Percentiles rank a stretch among this genome's conserved stretches.
phyloP scores from a whole-genome alignment of 2,113 vertebrate genomes.

The Prinia subflava region DNA sequence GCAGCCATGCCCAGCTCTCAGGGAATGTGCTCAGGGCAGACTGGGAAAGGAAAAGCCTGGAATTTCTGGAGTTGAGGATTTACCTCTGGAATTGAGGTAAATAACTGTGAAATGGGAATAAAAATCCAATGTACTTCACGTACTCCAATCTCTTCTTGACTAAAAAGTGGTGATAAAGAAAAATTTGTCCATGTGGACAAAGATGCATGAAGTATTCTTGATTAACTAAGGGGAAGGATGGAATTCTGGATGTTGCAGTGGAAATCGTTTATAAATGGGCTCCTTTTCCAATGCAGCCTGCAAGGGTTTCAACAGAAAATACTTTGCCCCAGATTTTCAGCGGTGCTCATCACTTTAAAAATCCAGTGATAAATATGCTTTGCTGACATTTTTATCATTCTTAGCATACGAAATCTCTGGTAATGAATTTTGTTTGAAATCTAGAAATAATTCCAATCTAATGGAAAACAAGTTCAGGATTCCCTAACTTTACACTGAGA shows the following conservation, averaged over 20 bases:
- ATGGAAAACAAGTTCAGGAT: not conserved
- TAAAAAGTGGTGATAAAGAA: not conserved
- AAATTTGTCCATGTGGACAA: not conserved
- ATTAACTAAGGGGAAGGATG: not conserved
- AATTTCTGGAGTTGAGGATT: not conserved
- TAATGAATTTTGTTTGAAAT: not conserved
- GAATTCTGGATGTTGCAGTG: not conserved
- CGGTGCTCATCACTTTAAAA: not conserved
- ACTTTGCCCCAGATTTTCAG: not conserved
- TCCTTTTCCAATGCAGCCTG: not conserved
- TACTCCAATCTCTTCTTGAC: not conserved
- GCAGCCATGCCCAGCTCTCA: not conserved
- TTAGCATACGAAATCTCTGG: not conserved
- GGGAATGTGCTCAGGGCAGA: not conserved
- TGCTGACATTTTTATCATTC: not conserved
- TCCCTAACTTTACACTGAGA: not conserved
- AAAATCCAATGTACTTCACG: not conserved
- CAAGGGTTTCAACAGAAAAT: not conserved
- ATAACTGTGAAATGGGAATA: not conserved
- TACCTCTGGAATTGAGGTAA: not conserved
- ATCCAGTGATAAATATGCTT: not conserved
- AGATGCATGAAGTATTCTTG: accelerated
- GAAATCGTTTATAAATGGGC: not conserved
- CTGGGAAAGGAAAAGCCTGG: not conserved
- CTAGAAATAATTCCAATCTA: not conserved